Evolutionary conservation across 1,140 invertebrate species (phyloP).

Genomic region (Heliconius melpomene): DNA sequence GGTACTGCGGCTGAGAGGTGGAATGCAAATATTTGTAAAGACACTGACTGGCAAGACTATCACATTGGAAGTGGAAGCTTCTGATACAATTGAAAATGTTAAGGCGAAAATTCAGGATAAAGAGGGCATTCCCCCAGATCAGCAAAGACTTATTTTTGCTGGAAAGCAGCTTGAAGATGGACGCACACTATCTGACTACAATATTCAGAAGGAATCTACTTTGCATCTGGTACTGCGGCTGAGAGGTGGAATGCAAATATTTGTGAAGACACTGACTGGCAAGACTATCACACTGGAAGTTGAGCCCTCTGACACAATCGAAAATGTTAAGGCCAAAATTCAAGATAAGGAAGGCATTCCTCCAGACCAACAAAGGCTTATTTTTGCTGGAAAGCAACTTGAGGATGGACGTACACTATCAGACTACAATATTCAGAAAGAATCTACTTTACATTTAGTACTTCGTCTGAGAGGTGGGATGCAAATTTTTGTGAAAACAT

Average conservation of each 20-base stretch:
- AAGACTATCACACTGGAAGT: slow-evolving; percentile 21
- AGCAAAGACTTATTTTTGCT: not conserved
- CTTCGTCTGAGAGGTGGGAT: slow-evolving; percentile 68
- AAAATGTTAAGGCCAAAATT: not conserved
- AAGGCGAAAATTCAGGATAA: not conserved
- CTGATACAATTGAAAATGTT: not conserved
- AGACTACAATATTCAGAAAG: no score
- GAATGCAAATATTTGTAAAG: slow-evolving; percentile 95
- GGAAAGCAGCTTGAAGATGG: not conserved
- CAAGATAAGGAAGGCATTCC: not conserved
- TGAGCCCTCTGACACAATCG: not conserved
- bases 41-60: slow-evolving; percentile 91
- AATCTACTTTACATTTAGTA: slow-evolving; percentile 1
- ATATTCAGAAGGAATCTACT: not conserved
- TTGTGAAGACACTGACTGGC: slow-evolving; percentile 15
- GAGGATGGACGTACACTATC: not conserved
- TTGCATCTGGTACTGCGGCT: slow-evolving; percentile 16
- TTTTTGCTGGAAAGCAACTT: slow-evolving; percentile 18
- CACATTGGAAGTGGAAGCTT: not conserved
- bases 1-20: not conserved
- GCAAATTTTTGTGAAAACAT: slow-evolving; percentile 95
- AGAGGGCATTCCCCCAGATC: not conserved
- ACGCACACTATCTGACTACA: not conserved
- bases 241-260: slow-evolving; percentile 22
- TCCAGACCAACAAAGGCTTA: not conserved